Percentiles rank a stretch among this genome's conserved stretches.
Conservation (phyloP, 30 jellyfish, hydroid and myxozoan species). For the Cassiopea andromeda region DNA sequence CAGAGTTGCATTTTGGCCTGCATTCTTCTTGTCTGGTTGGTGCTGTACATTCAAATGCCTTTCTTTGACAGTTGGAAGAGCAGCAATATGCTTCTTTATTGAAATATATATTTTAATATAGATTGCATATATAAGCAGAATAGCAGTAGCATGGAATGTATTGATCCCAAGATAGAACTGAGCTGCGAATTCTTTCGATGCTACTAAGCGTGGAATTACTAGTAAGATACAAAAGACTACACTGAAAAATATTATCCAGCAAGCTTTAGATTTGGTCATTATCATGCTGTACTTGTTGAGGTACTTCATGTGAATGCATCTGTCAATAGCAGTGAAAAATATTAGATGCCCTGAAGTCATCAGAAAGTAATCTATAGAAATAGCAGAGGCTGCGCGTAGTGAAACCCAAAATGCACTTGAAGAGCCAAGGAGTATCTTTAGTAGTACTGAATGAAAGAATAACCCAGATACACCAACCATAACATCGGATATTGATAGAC, state of each 20-base stretch:
- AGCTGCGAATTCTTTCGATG: background rate
- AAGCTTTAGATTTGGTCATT: slow-evolving; percentile 6
- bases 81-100: background rate
- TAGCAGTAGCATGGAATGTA: background rate
- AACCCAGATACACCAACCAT: background rate
- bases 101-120: background rate
- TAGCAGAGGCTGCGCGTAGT: background rate
- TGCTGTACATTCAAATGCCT: background rate
- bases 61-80: background rate
- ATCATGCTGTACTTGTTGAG: background rate
- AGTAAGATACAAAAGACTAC: background rate
- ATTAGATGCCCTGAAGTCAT: background rate
- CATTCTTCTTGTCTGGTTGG: background rate
- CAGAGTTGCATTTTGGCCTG: background rate
- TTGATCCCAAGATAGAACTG: background rate
- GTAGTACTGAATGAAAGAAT: background rate
- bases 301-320: slow-evolving; percentile 8
- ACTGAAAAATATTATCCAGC: background rate
- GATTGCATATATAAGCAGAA: background rate
- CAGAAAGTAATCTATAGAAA: background rate
- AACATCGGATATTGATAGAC: slow-evolving; percentile 1
- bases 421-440: background rate
- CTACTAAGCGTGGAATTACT: background rate
- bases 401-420: background rate
- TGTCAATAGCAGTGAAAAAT: background rate